Percentiles rank a stretch among this genome's conserved stretches.
phyloP scores from a whole-genome alignment of 2,797 vertebrate genomes.

The Varecia variegata region DNA sequence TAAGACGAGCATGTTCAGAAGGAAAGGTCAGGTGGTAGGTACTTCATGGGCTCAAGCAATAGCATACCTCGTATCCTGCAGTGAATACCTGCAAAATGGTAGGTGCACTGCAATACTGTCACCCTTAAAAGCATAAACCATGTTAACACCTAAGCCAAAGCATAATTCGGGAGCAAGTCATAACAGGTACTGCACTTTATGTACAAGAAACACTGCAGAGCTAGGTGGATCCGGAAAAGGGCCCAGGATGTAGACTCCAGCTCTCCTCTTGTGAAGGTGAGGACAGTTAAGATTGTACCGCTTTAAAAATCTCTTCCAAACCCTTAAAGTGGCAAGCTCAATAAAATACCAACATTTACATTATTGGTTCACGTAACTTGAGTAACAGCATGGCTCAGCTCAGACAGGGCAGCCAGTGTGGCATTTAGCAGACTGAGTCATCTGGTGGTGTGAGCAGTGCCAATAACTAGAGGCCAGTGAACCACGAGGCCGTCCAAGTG shows the following conservation, averaged over 20 bases:
- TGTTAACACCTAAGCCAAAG: not conserved
- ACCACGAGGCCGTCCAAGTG: not conserved
- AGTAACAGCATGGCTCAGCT: not conserved
- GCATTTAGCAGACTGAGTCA: not conserved
- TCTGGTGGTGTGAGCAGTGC: not conserved
- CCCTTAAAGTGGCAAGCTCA: not conserved
- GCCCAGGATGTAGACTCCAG: no score
- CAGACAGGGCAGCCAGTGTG: not conserved
- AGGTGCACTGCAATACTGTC: not conserved
- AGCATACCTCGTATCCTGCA: no score
- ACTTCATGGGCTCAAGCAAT: not conserved
- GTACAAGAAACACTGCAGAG: not conserved
- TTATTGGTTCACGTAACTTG: not conserved
- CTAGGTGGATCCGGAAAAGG: not conserved
- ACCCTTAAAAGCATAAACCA: not conserved
- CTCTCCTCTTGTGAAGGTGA: not conserved
- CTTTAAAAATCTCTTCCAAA: not conserved
- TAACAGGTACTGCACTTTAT: accelerated
- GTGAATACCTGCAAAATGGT: not conserved
- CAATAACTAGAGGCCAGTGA: not conserved
- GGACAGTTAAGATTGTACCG: not conserved
- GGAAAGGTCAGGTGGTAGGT: not conserved
- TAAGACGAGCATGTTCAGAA: not conserved
- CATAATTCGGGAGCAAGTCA: not conserved
- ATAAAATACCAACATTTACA: not conserved